Evolutionary conservation across 2,888 invertebrate genomes (phyloP), one percentile per base, ranked within the genome.

Genomic region (Polydesmus complanatus): DNA sequence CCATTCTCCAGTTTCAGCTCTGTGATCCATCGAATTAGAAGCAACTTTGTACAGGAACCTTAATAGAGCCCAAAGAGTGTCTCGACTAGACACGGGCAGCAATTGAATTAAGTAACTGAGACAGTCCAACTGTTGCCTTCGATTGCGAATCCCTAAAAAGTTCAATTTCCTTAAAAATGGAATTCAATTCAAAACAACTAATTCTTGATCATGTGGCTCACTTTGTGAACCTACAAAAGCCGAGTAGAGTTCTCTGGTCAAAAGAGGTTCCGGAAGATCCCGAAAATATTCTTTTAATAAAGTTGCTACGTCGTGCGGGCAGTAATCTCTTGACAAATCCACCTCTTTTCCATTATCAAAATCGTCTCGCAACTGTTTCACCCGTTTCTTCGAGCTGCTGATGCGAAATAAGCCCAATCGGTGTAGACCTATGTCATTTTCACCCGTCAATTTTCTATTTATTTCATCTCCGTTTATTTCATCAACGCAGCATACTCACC

Each of bases 251-350:
- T 90, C 89, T 68, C 86, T 81, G 72, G 92, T 92, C 51, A 95
- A 81, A 64, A 95, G 78, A 8, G 94, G 90, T 72, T 95, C 94
- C 0, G 94, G 94, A 50, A 95, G 77, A 73, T 95, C 94, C 57
- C 95, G 78, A 67, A 95, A 83, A 77, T 86, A 95, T 75, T 94
- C 94, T 73, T 95, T 95, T 37, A 95, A 80, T 50, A 95, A 79
- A 0, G 91, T 88, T 8, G 92, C 94, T 61, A 94, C 89, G 72
- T 95, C 94, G 74, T 95, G 93, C 1, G 93, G 91, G 75, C 89
- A 88, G 68, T 86, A 86, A 54, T 88, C 86, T 11, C 84, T 80
- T 66, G 85, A 85, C 68, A 93, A 77, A 69, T 84, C 83, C 27
- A 71, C 67, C 37, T 70, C 69, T 68, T 83, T 81, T 21, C 88